phyloP scores from a whole-genome alignment of 2,888 invertebrate species.

The Acrobasis suavella region DNA sequence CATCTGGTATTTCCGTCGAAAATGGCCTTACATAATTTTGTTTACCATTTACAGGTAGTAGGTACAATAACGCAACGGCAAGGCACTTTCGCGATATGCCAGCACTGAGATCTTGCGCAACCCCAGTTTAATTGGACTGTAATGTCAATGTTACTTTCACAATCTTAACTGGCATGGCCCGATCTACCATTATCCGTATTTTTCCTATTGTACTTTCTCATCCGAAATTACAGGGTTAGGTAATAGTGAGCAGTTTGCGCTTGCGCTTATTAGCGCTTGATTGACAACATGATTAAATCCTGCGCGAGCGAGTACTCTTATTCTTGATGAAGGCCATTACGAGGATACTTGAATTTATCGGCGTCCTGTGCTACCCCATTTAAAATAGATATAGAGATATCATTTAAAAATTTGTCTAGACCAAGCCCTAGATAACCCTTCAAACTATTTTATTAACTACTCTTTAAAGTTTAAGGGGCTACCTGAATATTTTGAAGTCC shows the following conservation, averaged over 20 bases:
- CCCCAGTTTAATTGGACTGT: constrained; percentile 61
- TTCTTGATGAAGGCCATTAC: not conserved
- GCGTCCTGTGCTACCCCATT: no score
- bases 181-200: constrained; percentile 57
- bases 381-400: no score
- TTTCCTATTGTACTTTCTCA: constrained; percentile 60
- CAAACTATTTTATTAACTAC: no score
- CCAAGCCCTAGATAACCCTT: no score
- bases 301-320: not conserved
- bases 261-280: not conserved
- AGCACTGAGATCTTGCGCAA: constrained; percentile 49
- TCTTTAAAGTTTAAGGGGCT: no score
- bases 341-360: no score
- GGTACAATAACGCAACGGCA: constrained; percentile 33
- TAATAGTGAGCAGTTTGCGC: constrained; percentile 25
- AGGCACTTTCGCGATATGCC: constrained; percentile 64
- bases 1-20: constrained; percentile 44
- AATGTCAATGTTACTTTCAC: constrained; percentile 80
- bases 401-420: no score
- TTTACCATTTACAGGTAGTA: constrained; percentile 54
- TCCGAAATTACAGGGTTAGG: constrained; percentile 27
- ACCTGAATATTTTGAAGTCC: no score
- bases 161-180: constrained; percentile 56
- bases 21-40: constrained; percentile 71
- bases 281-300: not conserved